phyloP scores from a whole-genome alignment of 2,797 vertebrate species.

The Neolamprologus multifasciatus region DNA sequence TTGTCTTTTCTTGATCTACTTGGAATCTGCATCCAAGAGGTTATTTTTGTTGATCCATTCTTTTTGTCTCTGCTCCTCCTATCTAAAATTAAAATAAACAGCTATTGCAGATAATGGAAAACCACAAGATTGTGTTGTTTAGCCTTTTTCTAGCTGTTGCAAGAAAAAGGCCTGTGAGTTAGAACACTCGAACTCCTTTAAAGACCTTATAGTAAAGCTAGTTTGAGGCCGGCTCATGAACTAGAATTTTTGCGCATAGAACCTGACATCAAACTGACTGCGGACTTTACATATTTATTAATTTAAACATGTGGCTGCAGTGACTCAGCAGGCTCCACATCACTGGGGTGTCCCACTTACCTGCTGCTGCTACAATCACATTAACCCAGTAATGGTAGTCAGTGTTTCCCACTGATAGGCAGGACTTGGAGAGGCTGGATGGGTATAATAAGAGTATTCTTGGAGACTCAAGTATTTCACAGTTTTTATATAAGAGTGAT shows the following conservation, averaged over 20 bases:
- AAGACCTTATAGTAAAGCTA: neutral
- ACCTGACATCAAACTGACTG: neutral
- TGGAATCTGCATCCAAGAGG: neutral
- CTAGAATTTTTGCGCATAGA: neutral
- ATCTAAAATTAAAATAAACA: neutral
- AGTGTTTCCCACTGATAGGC: neutral
- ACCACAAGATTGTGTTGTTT: neutral
- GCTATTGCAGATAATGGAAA: neutral
- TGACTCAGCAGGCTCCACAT: neutral
- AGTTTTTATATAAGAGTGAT: neutral
- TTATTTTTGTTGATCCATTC: neutral
- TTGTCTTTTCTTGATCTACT: neutral
- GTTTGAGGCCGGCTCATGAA: neutral
- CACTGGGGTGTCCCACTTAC: neutral
- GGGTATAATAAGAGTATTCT: neutral
- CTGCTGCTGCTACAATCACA: neutral
- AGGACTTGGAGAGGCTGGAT: neutral
- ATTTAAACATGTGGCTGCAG: conserved; percentile 11
- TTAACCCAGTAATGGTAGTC: neutral
- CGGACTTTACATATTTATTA: neutral
- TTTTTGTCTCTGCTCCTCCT: neutral
- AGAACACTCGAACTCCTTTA: neutral
- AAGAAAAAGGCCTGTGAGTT: neutral
- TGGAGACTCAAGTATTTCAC: no score
- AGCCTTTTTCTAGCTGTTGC: neutral